These are phyloP conservation scores for Tichodroma muraria DNA, from an alignment of 2,113 vertebrate genomes.

Conservation along the genomic window DNA sequence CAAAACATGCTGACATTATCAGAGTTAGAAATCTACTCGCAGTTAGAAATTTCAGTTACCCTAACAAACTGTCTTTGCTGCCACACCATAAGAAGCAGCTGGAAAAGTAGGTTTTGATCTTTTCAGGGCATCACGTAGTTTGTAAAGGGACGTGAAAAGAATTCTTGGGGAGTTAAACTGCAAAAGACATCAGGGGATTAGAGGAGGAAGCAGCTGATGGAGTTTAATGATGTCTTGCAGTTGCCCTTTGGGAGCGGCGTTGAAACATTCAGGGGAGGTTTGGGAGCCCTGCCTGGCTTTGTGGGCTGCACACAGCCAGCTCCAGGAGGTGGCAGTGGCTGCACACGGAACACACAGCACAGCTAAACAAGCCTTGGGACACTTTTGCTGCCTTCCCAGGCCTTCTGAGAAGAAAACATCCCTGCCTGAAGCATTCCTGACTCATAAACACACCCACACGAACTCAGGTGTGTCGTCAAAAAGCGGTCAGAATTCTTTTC, in stretches of 20 bases:
- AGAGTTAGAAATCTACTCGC: neutral
- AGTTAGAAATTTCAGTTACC: neutral
- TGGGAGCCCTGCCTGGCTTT: accelerated
- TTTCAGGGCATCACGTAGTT: neutral
- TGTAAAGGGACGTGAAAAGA: neutral
- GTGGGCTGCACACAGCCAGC: neutral
- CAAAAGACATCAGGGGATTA: neutral
- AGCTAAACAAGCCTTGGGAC: accelerated
- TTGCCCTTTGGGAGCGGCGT: neutral
- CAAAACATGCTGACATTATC: neutral
- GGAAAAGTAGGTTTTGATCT: neutral
- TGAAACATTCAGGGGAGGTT: neutral
- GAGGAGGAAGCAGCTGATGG: neutral
- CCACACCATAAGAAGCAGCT: neutral
- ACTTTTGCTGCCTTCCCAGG: accelerated
- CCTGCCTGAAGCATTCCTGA: accelerated
- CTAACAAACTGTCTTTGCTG: neutral
- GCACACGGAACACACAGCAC: accelerated
- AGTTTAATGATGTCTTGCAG: neutral
- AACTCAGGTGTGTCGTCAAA: neutral
- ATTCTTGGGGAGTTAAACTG: neutral
- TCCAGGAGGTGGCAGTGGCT: slow-evolving; percentile 29
- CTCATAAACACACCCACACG: accelerated
- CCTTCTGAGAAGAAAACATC: neutral
- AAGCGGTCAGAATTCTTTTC: neutral